Percentiles rank a stretch among this genome's conserved stretches.
phyloP scores from a whole-genome alignment of 2,888 invertebrate genomes.

The Digitonthophagus gazella region DNA sequence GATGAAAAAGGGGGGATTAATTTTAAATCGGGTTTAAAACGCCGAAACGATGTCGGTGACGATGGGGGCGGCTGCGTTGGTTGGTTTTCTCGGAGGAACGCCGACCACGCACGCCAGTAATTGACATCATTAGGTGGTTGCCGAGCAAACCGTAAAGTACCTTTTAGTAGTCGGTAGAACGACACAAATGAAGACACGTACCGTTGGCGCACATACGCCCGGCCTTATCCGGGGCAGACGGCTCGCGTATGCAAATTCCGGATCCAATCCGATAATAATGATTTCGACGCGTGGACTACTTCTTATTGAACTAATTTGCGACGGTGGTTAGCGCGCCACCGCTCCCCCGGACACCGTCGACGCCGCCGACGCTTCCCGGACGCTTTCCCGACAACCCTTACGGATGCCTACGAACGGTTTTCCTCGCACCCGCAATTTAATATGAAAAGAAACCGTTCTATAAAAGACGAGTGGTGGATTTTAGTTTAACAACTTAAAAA shows the following conservation, averaged over 20 bases:
- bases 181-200: constrained; percentile 49
- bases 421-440: neutral
- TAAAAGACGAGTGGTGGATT: too few species aligned
- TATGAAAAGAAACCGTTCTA: neutral
- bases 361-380: neutral
- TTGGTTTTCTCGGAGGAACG: neutral
- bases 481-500: too few species aligned
- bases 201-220: constrained; percentile 26
- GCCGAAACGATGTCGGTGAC: neutral
- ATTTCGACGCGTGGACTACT: constrained; percentile 54
- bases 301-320: constrained; percentile 56
- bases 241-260: constrained; percentile 46
- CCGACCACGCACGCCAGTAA: constrained; percentile 17
- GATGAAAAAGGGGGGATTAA: too few species aligned
- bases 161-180: constrained; percentile 39
- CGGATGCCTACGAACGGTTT: neutral
- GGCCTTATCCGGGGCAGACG: neutral
- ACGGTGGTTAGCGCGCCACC: constrained; percentile 42
- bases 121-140: constrained; percentile 31
- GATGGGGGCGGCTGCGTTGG: neutral
- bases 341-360: constrained; percentile 29
- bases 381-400: neutral
- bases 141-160: constrained; percentile 40
- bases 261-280: constrained; percentile 50
- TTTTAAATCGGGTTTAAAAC: too few species aligned